Conservation (phyloP, 2,797 vertebrate species). For the Typhlichthys eigenmanni region DNA sequence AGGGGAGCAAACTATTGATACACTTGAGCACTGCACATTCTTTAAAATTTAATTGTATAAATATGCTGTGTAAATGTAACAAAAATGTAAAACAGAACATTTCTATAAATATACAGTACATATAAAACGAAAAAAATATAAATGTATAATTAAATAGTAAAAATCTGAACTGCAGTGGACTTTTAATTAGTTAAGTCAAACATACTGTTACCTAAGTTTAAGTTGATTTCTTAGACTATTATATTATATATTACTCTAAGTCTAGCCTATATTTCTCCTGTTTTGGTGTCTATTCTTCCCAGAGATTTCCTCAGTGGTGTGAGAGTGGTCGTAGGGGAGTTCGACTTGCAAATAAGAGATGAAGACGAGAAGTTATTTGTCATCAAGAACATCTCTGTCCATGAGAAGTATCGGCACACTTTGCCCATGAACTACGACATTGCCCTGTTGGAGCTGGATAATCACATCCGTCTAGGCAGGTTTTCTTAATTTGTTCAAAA, state of each 20-base stretch:
- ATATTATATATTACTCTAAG: not conserved
- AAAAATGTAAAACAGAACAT: too few relatives aligned
- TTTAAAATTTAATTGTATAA: too few relatives aligned
- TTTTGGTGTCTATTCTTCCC: not conserved
- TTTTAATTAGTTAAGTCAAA: too few relatives aligned
- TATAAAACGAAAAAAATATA: too few relatives aligned
- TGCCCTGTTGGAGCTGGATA: conserved; percentile 81
- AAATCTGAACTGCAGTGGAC: too few relatives aligned
- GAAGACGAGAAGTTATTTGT: conserved; percentile 77
- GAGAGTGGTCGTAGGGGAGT: conserved; percentile 65
- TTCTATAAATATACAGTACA: too few relatives aligned
- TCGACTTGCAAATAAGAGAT: conserved; percentile 59
- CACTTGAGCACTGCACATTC: too few relatives aligned
- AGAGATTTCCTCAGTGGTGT: conserved; percentile 62
- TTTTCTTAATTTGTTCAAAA: conserved; percentile 6
- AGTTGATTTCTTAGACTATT: too few relatives aligned
- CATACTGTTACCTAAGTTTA: too few relatives aligned
- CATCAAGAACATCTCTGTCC: conserved; percentile 73
- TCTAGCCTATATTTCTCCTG: not conserved
- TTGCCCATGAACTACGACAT: conserved; percentile 85
- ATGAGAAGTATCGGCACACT: conserved; percentile 78
- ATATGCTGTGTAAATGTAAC: too few relatives aligned
- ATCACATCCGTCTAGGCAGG: conserved; percentile 81
- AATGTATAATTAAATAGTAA: too few relatives aligned
- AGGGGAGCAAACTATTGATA: too few relatives aligned